These are phyloP conservation scores for Drosophila elegans DNA, from an alignment of 1,140 invertebrate genomes.

Conservation along the genomic window DNA sequence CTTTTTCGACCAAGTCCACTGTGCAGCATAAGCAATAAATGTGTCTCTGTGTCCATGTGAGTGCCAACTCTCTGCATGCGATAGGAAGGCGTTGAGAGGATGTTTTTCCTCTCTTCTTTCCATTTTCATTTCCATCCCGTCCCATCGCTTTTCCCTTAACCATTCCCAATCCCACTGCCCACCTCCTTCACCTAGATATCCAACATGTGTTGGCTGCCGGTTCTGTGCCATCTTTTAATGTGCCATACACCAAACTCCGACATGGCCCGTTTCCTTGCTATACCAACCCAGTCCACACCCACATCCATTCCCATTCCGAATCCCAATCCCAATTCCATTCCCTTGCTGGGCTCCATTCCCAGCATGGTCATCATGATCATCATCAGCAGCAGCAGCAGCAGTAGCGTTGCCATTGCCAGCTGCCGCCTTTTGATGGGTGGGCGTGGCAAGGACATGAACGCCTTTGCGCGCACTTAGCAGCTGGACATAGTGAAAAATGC, in stretches of 20 bases:
- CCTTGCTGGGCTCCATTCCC: no score
- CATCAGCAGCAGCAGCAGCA: constrained; percentile 30
- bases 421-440: constrained; percentile 55
- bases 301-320: neutral
- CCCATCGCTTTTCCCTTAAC: constrained; percentile 1
- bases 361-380: constrained; percentile 42
- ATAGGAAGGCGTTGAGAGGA: constrained; percentile 59
- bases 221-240: constrained; percentile 71
- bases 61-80: constrained; percentile 49
- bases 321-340: constrained; percentile 13
- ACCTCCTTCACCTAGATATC: constrained; percentile 43
- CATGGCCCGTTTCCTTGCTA: constrained; percentile 30
- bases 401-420: constrained; percentile 42
- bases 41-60: constrained; percentile 49
- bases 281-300: neutral
- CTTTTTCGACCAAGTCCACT: constrained; percentile 30
- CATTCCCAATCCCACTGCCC: constrained; percentile 10
- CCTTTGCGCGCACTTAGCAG: constrained; percentile 60
- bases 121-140: neutral
- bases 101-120: constrained; percentile 36
- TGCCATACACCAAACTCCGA: constrained; percentile 59
- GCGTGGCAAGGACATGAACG: constrained; percentile 58
- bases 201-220: constrained; percentile 52
- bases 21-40: constrained; percentile 62
- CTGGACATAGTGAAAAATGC: constrained; percentile 62